A percentile compares a stretch with the other conserved stretches of the same genome.
phyloP scores from a whole-genome alignment of 2,888 invertebrate genomes.

The Caprella mutica region DNA sequence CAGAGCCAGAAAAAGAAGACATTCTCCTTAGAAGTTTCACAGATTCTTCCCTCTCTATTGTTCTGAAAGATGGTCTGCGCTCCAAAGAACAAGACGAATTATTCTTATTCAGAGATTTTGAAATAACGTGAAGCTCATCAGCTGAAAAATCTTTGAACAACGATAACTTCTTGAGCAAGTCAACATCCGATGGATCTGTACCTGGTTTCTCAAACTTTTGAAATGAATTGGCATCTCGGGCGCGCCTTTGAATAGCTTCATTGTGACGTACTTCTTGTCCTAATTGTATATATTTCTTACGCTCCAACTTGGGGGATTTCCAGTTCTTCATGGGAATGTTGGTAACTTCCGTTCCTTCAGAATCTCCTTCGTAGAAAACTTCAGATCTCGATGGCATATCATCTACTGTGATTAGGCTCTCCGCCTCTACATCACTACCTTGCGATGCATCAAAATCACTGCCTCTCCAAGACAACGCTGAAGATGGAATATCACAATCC shows the following conservation, averaged over 20 bases:
- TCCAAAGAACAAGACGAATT: slow-evolving; percentile 14
- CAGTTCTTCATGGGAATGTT: slow-evolving; percentile 13
- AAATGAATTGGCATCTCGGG: neutral
- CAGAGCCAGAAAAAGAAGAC: neutral
- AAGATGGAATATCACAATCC: slow-evolving; percentile 19
- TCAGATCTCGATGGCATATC: neutral
- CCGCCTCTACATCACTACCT: slow-evolving; percentile 16
- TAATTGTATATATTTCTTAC: slow-evolving; percentile 19
- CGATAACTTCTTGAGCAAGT: slow-evolving; percentile 16
- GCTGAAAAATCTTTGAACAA: slow-evolving; percentile 25
- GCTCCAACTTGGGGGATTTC: slow-evolving; percentile 27
- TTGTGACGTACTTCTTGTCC: slow-evolving; percentile 19
- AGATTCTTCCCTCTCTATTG: slow-evolving; percentile 13
- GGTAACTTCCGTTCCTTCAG: slow-evolving; percentile 9
- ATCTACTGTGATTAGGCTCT: too few relatives aligned
- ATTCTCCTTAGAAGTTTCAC: slow-evolving; percentile 8
- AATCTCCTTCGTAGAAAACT: slow-evolving; percentile 15
- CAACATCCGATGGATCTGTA: slow-evolving; percentile 10
- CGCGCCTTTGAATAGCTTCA: slow-evolving; percentile 11
- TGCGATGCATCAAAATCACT: slow-evolving; percentile 24
- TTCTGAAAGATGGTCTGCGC: neutral
- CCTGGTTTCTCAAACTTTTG: neutral
- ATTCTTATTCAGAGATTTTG: slow-evolving; percentile 20
- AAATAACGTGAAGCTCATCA: slow-evolving; percentile 27
- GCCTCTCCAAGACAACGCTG: slow-evolving; percentile 24